Base-by-base conservation (phyloP, 2,797 vertebrate species). In the Adelosebastes latens region DNA sequence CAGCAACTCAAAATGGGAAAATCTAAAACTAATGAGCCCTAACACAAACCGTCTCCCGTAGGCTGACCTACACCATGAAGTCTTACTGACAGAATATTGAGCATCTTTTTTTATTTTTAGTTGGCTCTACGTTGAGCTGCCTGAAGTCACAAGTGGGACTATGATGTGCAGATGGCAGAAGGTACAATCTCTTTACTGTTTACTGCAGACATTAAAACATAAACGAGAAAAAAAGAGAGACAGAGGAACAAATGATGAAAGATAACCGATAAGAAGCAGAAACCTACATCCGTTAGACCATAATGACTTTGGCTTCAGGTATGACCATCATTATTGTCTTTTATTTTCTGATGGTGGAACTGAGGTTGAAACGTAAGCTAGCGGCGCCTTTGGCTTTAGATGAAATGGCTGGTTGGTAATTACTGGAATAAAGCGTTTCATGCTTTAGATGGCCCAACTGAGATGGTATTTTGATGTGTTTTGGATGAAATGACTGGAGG, bases 321-420 rank as follows among this genome's bases (percentile, higher is more conserved):
- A 64, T 22, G 11, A 18, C 10, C 22, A 14, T 39, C 29, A 8
- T 12, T 12, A 7, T 24, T 32, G 52, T 69, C 7, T 66, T 18
- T 49, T 62, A 46, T 58, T 68, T 53, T 83, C 16, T 65, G 31
- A 63, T 32, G 71, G n/a, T 14, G 20, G 31, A 42, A 16, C 71
- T n/a, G 29, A 20, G 60, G 31, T 25, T 53, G 34, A 39, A 20
- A 8, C 0, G 5, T 3, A 8, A 31, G 62, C 25, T 7, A 2
- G n/a, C 3, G 1, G 13, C 4, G 56, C 63, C 42, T 49, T 18
- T 58, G 39, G 75, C 65, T 72, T 27, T 13, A 18, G 34, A 32
- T 59, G 16, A 63, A 82, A 75, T 53, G 46, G 29, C 71, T 75
- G 66, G 10, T 49, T 66, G 49, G 70, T 80, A 72, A 73, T 84